These are phyloP conservation scores for Muntiacus muntjak DNA, from an alignment of 2,113 vertebrate genomes.

Conservation along the genomic window DNA sequence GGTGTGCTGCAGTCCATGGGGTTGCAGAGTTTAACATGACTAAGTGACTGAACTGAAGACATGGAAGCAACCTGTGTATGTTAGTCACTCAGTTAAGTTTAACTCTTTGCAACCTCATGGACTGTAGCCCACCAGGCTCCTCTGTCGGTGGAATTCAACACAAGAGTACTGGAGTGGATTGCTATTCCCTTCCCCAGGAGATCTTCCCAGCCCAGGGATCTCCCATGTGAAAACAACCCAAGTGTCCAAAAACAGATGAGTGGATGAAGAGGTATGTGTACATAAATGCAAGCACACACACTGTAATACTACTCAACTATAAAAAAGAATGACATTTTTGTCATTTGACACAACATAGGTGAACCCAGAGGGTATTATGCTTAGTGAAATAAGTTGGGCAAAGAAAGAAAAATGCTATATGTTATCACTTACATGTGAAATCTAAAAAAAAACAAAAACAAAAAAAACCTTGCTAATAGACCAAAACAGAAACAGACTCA, in stretches of 20 bases:
- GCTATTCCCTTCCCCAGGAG: not conserved
- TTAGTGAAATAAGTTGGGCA: not conserved
- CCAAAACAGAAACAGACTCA: not conserved
- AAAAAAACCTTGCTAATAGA: not conserved
- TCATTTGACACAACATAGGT: not conserved
- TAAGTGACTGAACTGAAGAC: not conserved
- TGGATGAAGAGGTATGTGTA: not conserved
- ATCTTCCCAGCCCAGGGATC: not conserved
- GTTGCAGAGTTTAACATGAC: not conserved
- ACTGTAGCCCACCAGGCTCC: not conserved
- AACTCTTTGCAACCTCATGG: not conserved
- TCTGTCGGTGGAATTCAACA: not conserved
- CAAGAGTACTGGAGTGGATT: not conserved
- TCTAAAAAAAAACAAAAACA: not conserved
- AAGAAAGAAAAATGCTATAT: not conserved
- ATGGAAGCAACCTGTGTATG: not conserved
- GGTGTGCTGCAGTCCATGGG: not conserved
- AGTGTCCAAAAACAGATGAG: not conserved
- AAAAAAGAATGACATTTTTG: not conserved
- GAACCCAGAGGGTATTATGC: not conserved
- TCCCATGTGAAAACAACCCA: not conserved
- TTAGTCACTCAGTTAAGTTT: not conserved
- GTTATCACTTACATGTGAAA: not conserved
- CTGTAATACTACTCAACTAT: not conserved
- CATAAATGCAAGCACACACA: fast-evolving